Base-by-base conservation (phyloP, 1,140 invertebrate species). In the Drosophila burlai region DNA sequence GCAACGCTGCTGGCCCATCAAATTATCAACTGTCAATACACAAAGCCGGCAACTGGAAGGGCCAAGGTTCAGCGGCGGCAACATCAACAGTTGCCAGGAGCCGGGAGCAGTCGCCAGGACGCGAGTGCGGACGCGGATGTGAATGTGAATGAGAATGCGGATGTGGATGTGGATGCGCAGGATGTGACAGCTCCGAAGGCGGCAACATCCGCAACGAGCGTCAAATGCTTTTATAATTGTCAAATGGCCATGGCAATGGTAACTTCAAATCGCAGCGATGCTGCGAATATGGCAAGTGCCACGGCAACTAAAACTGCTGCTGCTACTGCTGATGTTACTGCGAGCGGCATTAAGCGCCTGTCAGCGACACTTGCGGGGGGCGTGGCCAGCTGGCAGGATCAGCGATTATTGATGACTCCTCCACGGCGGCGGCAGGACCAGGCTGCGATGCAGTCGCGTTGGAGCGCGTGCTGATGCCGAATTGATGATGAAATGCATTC, bases 201-300 rank as follows among this genome's bases (percentile, higher is more conserved):
- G 66, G 43, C 60, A 46, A 38, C 66, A 73, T 73, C 66, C 66
- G 67, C 42, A 65, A 34, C 40, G 58, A 55, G 57, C 80, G 71
- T 76, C 84, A 90, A 90, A 90, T 90, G 85, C 85, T 90, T 90
- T 90, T 90, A 90, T 90, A 90, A 90, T 90, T 90, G 85, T 90
- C 85, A 90, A 90, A 90, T 82, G 81, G 85, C 83, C 71, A 87
- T 80, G 76, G 73, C 78, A 84, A 76, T 85, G 69, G 66, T 74
- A 84, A 69, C 87, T 75, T 69, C 45, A 61, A 58, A 55, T 58
- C 65, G 74, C 26, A 64, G 57, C 6, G 36, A 50, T 34, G 64
- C 50, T 58, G 81, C 69, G 69, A 81, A 79, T 84, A 84, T 79
- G 78, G 69, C 62, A 65, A 83, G 59, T 87, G 80, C 77, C 75